Percentiles rank a stretch among this genome's conserved stretches.
phyloP scores from a whole-genome alignment of 2,113 vertebrate species.

The Nansenia antarctica region DNA sequence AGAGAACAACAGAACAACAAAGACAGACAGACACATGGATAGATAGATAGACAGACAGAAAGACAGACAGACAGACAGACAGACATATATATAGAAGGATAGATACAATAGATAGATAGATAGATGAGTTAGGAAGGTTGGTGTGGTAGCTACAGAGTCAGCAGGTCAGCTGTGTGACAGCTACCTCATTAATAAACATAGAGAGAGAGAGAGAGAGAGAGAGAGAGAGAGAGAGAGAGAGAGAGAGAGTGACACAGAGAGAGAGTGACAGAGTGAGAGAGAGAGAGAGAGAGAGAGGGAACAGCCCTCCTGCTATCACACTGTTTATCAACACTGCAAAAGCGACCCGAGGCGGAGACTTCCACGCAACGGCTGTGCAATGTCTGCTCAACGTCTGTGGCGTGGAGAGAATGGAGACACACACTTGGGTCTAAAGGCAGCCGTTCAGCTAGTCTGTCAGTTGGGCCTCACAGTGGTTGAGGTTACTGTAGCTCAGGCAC shows the following conservation, averaged over 20 bases:
- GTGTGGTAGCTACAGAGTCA: slow-evolving; percentile 17
- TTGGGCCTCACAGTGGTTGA: slow-evolving; percentile 23
- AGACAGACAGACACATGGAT: too few species aligned
- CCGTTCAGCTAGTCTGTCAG: slow-evolving; percentile 67
- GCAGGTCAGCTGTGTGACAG: slow-evolving; percentile 24
- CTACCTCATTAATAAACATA: slow-evolving; percentile 36
- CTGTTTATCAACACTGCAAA: slow-evolving; percentile 74
- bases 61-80: too few species aligned
- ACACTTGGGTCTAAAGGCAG: too few species aligned
- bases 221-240: background rate
- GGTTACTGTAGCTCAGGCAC: too few species aligned
- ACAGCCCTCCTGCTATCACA: slow-evolving; percentile 77
- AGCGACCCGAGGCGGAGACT: slow-evolving; percentile 69
- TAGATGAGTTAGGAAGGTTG: slow-evolving; percentile 2
- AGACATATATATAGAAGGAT: too few species aligned
- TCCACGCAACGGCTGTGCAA: slow-evolving; percentile 78
- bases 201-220: background rate
- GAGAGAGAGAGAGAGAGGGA: slow-evolving; percentile 54
- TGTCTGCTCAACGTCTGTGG: slow-evolving; percentile 76
- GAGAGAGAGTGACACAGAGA: slow-evolving; percentile 42
- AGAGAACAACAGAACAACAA: too few species aligned
- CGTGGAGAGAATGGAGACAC: slow-evolving; percentile 58
- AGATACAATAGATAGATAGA: too few species aligned
- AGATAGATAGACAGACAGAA: too few species aligned
- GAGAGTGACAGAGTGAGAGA: slow-evolving; percentile 51